Percentiles rank a stretch among this genome's conserved stretches.
phyloP scores from a whole-genome alignment of 2,888 invertebrate species.

The Alloscopus bannaensis region DNA sequence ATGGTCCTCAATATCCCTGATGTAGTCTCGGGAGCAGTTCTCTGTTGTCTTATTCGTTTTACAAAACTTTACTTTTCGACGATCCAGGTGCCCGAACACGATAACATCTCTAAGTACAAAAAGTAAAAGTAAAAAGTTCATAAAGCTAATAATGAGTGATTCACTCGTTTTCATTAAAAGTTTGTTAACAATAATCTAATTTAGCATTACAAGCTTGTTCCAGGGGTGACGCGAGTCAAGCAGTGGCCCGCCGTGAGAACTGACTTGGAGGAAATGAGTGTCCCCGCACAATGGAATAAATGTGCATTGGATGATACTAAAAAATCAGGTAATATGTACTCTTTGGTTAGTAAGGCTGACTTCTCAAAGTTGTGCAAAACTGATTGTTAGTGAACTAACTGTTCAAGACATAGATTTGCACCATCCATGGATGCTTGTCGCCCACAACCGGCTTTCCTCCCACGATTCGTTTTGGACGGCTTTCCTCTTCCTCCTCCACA shows the following conservation, averaged over 20 bases:
- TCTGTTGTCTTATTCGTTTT: conserved; percentile 24
- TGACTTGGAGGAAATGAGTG: conserved; percentile 51
- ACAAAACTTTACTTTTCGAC: conserved; percentile 53
- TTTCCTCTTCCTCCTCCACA: not conserved
- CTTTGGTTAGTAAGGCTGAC: too few relatives aligned
- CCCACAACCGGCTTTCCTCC: conserved; percentile 48
- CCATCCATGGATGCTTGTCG: conserved; percentile 64
- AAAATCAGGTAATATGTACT: conserved; percentile 22
- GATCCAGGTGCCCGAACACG: conserved; percentile 53
- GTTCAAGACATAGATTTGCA: conserved; percentile 58
- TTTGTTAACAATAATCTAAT: conserved; percentile 1
- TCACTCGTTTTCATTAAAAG: too few relatives aligned
- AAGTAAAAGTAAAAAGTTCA: not conserved
- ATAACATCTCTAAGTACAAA: conserved; percentile 26
- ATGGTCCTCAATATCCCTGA: conserved; percentile 61
- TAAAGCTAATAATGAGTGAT: too few relatives aligned
- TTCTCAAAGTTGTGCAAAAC: not conserved
- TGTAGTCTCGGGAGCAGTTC: conserved; percentile 39
- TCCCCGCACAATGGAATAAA: conserved; percentile 62
- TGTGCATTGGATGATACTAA: conserved; percentile 38
- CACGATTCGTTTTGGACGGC: conserved; percentile 54
- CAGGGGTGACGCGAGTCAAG: conserved; percentile 23
- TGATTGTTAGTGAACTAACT: conserved; percentile 32
- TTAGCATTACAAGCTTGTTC: conserved; percentile 28
- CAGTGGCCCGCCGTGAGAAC: conserved; percentile 57